Conservation (phyloP, 1,140 invertebrate species). For the Zaprionus capensis region DNA sequence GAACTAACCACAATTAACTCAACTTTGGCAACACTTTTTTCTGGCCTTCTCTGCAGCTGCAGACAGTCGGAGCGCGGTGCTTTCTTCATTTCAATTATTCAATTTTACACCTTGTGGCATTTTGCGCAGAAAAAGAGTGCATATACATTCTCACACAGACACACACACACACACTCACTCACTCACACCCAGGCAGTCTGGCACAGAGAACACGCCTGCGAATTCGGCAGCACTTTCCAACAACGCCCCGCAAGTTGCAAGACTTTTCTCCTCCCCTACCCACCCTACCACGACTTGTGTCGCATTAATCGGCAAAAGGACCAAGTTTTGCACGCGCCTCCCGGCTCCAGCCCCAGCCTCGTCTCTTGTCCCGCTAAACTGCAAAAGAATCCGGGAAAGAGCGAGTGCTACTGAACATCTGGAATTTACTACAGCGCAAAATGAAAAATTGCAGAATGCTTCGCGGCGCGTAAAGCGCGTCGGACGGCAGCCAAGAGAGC, state of each 20-base stretch:
- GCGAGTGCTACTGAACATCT: conserved; percentile 51
- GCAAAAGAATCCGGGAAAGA: conserved; percentile 21
- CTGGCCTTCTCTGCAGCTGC: conserved; percentile 2
- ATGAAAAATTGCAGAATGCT: conserved; percentile 74
- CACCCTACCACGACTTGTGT: conserved; percentile 13
- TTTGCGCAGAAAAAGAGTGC: conserved; percentile 52
- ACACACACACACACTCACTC: neutral
- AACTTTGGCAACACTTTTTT: conserved; percentile 70
- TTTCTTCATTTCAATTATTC: conserved; percentile 83
- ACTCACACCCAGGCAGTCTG: conserved; percentile 7
- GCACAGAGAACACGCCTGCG: conserved; percentile 56
- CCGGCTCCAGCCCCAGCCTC: neutral
- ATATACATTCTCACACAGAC: conserved; percentile 21
- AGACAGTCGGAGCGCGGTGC: conserved; percentile 14
- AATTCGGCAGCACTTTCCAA: conserved; percentile 62
- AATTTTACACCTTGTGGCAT: conserved; percentile 84
- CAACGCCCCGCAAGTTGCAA: conserved; percentile 37
- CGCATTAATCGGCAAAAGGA: conserved; percentile 77
- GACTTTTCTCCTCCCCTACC: neutral
- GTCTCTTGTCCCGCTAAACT: conserved; percentile 36
- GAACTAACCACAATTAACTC: conserved; percentile 84
- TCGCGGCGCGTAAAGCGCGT: conserved; percentile 51
- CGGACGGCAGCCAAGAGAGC: conserved; percentile 19
- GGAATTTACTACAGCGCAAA: conserved; percentile 73
- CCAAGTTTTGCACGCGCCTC: conserved; percentile 64